phyloP scores from a whole-genome alignment of 2,113 vertebrate genomes.

The Aythya baeri region DNA sequence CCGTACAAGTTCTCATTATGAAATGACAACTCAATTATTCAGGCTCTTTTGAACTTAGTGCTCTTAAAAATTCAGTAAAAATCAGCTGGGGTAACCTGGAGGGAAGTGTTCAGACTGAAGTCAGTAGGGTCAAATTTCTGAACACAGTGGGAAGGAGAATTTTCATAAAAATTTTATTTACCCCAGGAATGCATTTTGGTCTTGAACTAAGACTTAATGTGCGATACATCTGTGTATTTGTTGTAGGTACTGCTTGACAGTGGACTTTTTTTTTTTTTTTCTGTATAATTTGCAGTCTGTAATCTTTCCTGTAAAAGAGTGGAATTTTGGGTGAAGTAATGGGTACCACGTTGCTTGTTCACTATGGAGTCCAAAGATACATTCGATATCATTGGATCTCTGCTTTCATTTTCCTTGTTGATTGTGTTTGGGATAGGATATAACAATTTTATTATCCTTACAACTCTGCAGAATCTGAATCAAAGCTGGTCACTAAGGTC shows the following conservation, averaged over 20 bases:
- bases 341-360: background rate
- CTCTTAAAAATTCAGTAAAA: background rate
- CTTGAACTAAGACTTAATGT: background rate
- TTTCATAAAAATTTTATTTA: slow-evolving; percentile 27
- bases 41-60: background rate
- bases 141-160: slow-evolving; percentile 12
- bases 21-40: background rate
- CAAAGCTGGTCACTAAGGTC: background rate
- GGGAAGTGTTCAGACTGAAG: background rate
- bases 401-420: background rate
- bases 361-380: background rate
- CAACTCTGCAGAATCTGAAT: background rate
- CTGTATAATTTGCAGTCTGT: background rate
- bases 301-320: background rate
- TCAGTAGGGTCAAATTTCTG: background rate
- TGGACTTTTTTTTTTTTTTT: background rate
- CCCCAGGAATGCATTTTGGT: background rate
- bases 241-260: background rate
- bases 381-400: fast-evolving
- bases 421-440: background rate
- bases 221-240: background rate
- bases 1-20: background rate
- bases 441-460: background rate
- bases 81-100: background rate
- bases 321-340: background rate